A percentile compares a stretch with the other conserved stretches of the same genome.
Evolutionary conservation across 1,140 invertebrate genomes (phyloP).

Genomic region (Sarcophaga bullata): DNA sequence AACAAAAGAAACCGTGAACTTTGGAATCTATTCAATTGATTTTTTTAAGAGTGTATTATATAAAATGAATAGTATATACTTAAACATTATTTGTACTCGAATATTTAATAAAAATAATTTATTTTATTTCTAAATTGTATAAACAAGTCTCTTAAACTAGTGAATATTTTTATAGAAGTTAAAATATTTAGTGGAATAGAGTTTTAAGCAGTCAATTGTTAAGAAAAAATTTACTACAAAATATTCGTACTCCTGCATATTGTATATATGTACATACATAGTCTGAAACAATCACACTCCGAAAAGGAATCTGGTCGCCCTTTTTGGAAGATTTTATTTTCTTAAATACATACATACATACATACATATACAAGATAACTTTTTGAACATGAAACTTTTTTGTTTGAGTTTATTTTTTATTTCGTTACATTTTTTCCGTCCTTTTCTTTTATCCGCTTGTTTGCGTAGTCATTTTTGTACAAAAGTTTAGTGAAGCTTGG

Average conservation of each 20-base stretch:
- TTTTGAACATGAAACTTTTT: conserved; percentile 16
- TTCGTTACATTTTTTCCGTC: conserved; percentile 7
- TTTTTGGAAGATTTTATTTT: not conserved
- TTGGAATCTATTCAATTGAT: no score
- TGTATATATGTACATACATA: no score
- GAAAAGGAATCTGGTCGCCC: no score
- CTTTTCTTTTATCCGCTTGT: not conserved
- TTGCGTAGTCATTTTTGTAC: not conserved
- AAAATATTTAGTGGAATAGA: not conserved
- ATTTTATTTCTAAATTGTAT: conserved; percentile 12
- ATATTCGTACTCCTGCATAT: no score
- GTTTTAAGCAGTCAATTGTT: conserved; percentile 10
- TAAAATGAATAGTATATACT: no score
- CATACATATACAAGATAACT: conserved; percentile 1
- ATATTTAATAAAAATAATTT: not conserved
- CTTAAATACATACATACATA: conserved; percentile 8
- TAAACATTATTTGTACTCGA: not conserved
- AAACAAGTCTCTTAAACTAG: conserved; percentile 17
- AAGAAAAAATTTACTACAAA: not conserved
- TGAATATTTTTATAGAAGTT: conserved; percentile 1
- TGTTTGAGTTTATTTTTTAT: conserved; percentile 41
- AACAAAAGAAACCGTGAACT: no score
- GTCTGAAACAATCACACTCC: no score
- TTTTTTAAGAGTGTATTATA: no score
- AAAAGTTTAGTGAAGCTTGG: conserved; percentile 46